Conservation (phyloP, 2,113 vertebrate species). For the Clarias gariepinus region DNA sequence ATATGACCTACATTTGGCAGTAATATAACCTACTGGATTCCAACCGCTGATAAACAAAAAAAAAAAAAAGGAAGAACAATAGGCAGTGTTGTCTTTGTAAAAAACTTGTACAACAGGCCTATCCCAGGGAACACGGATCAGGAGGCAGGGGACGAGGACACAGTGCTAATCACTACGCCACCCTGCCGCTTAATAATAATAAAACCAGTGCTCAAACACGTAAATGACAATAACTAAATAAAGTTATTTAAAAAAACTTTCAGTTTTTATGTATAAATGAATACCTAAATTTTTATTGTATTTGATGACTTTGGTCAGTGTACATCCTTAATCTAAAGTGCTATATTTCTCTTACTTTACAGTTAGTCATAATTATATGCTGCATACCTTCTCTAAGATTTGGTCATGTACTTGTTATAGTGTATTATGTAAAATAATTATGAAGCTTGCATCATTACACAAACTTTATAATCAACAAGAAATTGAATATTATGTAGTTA, state of each 20-base stretch:
- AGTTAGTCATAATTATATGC: neutral
- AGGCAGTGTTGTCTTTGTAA: too few species aligned
- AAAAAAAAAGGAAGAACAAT: too few species aligned
- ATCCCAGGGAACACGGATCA: too few species aligned
- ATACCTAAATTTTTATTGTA: neutral
- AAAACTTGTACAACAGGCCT: too few species aligned
- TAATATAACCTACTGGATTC: too few species aligned
- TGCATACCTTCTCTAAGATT: neutral
- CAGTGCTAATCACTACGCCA: too few species aligned
- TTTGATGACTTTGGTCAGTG: neutral
- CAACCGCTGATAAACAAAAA: too few species aligned
- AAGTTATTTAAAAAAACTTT: neutral
- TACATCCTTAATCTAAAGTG: neutral
- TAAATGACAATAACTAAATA: neutral
- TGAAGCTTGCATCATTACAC: neutral
- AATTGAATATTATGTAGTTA: neutral
- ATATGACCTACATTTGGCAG: too few species aligned
- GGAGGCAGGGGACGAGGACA: too few species aligned
- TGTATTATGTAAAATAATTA: neutral
- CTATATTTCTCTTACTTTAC: neutral
- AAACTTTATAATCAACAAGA: neutral
- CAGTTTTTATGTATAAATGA: neutral
- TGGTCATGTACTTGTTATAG: neutral
- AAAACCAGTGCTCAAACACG: too few species aligned
- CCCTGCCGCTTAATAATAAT: too few species aligned